These are phyloP conservation scores for Willisornis vidua DNA, from an alignment of 2,113 vertebrate genomes.

Conservation along the genomic window DNA sequence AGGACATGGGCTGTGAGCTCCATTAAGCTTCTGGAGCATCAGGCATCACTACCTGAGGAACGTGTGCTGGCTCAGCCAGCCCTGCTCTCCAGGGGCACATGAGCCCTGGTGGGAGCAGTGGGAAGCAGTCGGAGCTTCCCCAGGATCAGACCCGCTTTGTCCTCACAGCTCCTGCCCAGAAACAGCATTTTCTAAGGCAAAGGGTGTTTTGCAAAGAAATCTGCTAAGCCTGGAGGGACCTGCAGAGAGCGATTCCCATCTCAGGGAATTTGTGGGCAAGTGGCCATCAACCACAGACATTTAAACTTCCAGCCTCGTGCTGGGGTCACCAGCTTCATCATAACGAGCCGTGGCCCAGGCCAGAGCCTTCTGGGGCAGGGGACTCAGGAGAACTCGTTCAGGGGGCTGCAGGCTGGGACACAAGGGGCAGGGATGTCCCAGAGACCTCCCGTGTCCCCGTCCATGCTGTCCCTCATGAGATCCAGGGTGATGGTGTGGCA, in stretches of 20 bases:
- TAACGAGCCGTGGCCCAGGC: background rate
- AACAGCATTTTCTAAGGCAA: background rate
- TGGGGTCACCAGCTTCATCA: background rate
- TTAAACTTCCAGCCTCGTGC: background rate
- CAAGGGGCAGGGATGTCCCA: background rate
- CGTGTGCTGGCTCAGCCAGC: background rate
- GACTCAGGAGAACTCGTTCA: background rate
- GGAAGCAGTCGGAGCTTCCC: background rate
- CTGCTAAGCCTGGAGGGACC: slow-evolving; percentile 19
- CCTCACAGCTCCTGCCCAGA: background rate
- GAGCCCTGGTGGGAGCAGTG: background rate
- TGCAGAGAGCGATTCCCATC: background rate
- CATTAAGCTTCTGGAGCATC: fast-evolving
- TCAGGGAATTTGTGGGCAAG: background rate
- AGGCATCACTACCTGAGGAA: background rate
- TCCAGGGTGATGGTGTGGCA: fast-evolving
- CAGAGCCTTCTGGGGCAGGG: background rate
- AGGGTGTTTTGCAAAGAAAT: background rate
- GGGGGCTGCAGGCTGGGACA: background rate
- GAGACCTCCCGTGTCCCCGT: background rate
- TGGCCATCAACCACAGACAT: slow-evolving; percentile 5
- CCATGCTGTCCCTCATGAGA: fast-evolving
- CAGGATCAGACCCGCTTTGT: fast-evolving
- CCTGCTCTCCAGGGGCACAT: background rate
- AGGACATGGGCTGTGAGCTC: fast-evolving